phyloP scores from a whole-genome alignment of 2,888 invertebrate genomes.

The Euclidia mi region DNA sequence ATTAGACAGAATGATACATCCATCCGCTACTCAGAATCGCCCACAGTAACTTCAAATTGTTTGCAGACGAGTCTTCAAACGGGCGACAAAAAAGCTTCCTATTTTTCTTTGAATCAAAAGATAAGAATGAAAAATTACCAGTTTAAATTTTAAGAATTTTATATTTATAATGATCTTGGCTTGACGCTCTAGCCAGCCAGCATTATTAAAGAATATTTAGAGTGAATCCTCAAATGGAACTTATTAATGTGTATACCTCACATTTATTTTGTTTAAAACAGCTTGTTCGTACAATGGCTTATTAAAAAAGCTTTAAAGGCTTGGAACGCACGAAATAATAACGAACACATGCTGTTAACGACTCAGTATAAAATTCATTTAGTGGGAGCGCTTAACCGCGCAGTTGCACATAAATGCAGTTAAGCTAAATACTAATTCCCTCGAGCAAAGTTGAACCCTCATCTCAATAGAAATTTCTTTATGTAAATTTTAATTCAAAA shows the following conservation, averaged over 20 bases:
- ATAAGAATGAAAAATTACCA: conserved; percentile 3
- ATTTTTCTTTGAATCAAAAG: conserved; percentile 5
- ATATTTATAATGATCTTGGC: background rate
- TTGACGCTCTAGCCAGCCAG: background rate
- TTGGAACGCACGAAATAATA: conserved; percentile 23
- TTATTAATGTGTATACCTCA: background rate
- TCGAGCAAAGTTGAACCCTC: conserved; percentile 66
- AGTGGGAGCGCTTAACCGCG: conserved; percentile 26
- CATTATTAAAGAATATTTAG: background rate
- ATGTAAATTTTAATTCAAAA: conserved; percentile 77
- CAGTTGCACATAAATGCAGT: conserved; percentile 52
- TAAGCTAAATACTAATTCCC: conserved; percentile 62
- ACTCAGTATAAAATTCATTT: conserved; percentile 42
- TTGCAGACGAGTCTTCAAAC: background rate
- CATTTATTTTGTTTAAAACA: conserved; percentile 4
- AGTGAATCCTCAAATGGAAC: background rate
- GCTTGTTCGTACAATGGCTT: conserved; percentile 1
- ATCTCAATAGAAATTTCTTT: conserved; percentile 76
- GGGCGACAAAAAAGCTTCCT: background rate
- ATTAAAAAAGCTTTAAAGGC: conserved; percentile 8
- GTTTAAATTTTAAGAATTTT: conserved; percentile 1
- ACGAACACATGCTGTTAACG: conserved; percentile 44
- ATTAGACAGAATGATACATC: no score
- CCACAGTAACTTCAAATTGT: conserved; percentile 10
- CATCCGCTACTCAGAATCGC: no score